These are phyloP conservation scores for Nycticryphes semicollaris DNA, from an alignment of 2,113 vertebrate genomes.

Conservation along the genomic window DNA sequence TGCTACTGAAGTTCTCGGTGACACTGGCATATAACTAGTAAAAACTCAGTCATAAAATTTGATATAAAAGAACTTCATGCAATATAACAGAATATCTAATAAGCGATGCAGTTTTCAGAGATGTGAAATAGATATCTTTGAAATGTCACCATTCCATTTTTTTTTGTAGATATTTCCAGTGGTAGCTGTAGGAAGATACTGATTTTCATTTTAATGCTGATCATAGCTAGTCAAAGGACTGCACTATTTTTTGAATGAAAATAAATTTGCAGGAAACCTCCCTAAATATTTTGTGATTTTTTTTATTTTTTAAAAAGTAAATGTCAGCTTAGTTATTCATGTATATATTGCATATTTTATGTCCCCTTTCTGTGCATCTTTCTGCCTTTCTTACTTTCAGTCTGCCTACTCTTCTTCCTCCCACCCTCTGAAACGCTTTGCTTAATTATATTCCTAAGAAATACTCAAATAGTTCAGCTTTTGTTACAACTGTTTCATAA, in stretches of 20 bases:
- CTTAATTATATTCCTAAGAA: neutral
- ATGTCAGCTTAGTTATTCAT: neutral
- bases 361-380: neutral
- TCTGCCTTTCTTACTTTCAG: neutral
- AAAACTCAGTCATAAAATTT: conserved; percentile 30
- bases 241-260: neutral
- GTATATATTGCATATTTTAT: neutral
- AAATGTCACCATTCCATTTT: conserved; percentile 40
- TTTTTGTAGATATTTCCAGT: conserved; percentile 1
- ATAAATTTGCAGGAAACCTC: neutral
- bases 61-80: conserved; percentile 10
- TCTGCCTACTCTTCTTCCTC: neutral
- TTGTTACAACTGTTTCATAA: neutral
- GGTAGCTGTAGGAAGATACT: neutral
- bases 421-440: neutral
- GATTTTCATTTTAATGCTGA: conserved; percentile 31
- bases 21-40: neutral
- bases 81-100: conserved; percentile 50
- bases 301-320: neutral
- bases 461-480: neutral
- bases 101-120: conserved; percentile 22
- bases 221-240: conserved; percentile 12
- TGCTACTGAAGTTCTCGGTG: neutral
- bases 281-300: neutral
- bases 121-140: conserved; percentile 35